These are phyloP conservation scores for Aplysina aerophoba DNA, from an alignment of 37 sponge, comb jelly and placozoan species.

Conservation along the genomic window DNA sequence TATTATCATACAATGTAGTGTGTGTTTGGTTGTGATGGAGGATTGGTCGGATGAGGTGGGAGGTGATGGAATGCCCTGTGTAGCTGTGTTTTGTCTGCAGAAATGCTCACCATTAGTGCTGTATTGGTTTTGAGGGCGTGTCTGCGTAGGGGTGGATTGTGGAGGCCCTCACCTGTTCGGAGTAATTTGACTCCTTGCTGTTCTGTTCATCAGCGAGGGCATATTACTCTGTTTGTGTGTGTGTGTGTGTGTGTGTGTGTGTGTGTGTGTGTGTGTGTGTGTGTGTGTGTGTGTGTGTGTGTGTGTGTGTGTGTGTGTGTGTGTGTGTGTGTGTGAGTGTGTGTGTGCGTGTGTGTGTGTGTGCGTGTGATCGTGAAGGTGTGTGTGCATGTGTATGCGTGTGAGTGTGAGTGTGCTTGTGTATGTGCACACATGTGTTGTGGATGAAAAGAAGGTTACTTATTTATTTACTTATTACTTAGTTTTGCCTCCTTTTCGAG, in stretches of 20 bases:
- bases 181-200: too few relatives aligned
- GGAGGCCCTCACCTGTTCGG: too few relatives aligned
- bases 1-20: too few relatives aligned
- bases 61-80: too few relatives aligned
- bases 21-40: too few relatives aligned
- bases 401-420: background rate
- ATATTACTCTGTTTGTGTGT: constrained; percentile 18
- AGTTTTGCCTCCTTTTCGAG: too few relatives aligned
- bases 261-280: constrained; percentile 28
- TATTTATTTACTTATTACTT: background rate
- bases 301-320: constrained; percentile 37
- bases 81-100: too few relatives aligned
- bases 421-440: background rate
- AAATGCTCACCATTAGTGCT: too few relatives aligned
- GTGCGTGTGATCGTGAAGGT: constrained; percentile 18
- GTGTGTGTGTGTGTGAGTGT: constrained; percentile 40
- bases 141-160: too few relatives aligned
- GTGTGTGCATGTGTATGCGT: constrained; percentile 31
- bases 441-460: background rate
- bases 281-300: constrained; percentile 35
- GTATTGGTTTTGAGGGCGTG: too few relatives aligned
- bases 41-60: too few relatives aligned
- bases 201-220: too few relatives aligned
- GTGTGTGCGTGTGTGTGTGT: constrained; percentile 44
- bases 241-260: constrained; percentile 6